Conservation (phyloP, 1,140 invertebrate species). For the Coptotermes formosanus region DNA sequence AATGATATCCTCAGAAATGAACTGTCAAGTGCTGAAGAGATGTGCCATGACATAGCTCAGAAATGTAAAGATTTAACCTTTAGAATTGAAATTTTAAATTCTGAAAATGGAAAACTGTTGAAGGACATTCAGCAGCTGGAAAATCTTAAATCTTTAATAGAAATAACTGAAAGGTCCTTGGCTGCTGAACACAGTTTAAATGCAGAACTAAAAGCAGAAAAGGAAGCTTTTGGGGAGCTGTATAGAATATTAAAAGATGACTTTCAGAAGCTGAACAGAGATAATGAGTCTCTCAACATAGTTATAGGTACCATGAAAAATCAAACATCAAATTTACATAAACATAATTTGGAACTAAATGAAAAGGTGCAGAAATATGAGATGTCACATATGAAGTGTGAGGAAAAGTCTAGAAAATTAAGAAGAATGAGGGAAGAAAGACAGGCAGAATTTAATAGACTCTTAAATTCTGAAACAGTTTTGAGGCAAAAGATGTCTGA, state of each 20-base stretch:
- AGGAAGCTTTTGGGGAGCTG: neutral
- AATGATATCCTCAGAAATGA: neutral
- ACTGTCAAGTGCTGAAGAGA: neutral
- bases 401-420: neutral
- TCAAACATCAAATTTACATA: neutral
- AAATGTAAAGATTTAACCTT: neutral
- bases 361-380: neutral
- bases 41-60: neutral
- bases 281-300: neutral
- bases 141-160: neutral
- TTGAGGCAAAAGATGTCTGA: neutral
- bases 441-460: neutral
- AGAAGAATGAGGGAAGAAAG: neutral
- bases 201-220: neutral
- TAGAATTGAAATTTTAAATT: neutral
- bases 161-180: neutral
- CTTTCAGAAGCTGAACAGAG: neutral
- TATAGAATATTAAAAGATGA: neutral
- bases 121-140: neutral
- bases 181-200: neutral
- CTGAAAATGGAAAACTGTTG: neutral
- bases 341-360: neutral
- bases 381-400: neutral
- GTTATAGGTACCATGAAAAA: neutral
- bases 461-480: neutral